Percentiles rank a stretch among this genome's conserved stretches.
Conservation (phyloP, 2,113 vertebrate species). For the Melanostigma gelatinosum region DNA sequence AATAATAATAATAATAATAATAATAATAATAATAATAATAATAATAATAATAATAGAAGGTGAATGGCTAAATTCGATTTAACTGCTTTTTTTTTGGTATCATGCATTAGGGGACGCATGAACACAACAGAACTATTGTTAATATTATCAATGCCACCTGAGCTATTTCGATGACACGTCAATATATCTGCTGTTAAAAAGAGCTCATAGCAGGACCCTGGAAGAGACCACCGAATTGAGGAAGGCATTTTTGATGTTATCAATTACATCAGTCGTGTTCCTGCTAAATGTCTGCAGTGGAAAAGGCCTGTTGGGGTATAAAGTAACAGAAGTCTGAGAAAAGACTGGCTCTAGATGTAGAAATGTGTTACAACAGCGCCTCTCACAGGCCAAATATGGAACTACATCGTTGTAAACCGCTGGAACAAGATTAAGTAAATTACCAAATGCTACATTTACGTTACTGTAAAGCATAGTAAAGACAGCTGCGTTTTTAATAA, state of each 20-base stretch:
- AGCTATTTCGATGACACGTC: background rate
- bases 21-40: too few species aligned
- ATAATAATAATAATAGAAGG: background rate
- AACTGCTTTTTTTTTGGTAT: background rate
- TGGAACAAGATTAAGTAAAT: background rate
- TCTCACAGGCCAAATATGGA: background rate
- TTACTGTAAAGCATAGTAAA: background rate
- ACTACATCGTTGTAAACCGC: background rate
- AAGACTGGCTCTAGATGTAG: background rate
- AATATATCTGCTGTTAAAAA: background rate
- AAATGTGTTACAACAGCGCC: conserved; percentile 10
- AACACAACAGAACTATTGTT: background rate
- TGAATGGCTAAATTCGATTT: background rate
- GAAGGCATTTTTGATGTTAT: background rate
- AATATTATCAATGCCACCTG: background rate
- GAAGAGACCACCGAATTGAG: background rate
- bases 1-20: background rate
- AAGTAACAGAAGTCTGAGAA: background rate
- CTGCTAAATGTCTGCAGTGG: background rate
- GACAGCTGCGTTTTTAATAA: background rate
- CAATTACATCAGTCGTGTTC: background rate
- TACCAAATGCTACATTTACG: background rate
- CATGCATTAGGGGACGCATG: background rate
- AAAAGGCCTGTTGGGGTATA: background rate
- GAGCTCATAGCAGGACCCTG: background rate